These are phyloP conservation scores for Dexiosoma caninum DNA, from an alignment of 2,888 invertebrate genomes.

Conservation along the genomic window DNA sequence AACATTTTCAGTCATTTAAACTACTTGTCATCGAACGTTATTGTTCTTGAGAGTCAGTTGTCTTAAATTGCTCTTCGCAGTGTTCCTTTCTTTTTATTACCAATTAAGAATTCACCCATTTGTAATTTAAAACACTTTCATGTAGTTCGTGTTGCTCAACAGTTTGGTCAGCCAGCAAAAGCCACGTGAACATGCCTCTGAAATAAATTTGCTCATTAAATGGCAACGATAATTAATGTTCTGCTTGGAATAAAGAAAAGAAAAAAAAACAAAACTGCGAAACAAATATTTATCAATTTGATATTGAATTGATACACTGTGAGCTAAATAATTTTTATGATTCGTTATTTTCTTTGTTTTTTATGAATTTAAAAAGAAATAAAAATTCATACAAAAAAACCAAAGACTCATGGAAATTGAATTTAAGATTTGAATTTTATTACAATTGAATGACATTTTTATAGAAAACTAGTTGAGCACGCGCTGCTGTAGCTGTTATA, in stretches of 20 bases:
- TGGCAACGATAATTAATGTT: neutral
- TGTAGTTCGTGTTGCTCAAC: neutral
- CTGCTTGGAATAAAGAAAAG: neutral
- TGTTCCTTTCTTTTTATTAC: neutral
- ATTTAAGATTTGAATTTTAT: no score
- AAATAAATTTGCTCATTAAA: neutral
- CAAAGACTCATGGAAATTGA: neutral
- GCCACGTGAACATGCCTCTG: conserved; percentile 1
- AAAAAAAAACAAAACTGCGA: neutral
- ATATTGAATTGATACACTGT: neutral
- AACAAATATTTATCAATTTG: conserved; percentile 21
- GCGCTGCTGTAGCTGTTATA: no score
- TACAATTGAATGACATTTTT: no score
- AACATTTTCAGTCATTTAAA: conserved; percentile 10
- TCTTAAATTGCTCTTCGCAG: neutral
- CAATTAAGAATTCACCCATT: neutral
- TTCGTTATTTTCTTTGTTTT: no score
- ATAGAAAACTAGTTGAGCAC: no score
- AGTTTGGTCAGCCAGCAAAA: neutral
- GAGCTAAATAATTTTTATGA: no score
- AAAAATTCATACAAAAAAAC: no score
- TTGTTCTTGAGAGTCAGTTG: neutral
- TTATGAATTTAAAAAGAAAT: no score
- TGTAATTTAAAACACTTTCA: neutral
- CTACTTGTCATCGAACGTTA: conserved; percentile 6